phyloP scores from a whole-genome alignment of 2,888 invertebrate genomes.

The Corbicula japonica region DNA sequence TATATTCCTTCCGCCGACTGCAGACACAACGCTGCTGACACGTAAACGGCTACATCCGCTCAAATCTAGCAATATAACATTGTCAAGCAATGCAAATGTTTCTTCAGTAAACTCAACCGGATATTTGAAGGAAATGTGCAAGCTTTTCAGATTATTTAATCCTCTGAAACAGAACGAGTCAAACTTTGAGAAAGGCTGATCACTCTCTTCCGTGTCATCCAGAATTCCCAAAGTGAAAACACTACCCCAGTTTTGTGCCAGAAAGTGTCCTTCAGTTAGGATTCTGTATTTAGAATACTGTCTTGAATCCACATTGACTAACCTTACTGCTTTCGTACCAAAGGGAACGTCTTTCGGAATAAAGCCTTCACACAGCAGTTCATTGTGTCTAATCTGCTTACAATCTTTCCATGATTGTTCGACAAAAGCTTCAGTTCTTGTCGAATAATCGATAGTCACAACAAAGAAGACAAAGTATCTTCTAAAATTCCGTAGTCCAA shows the following conservation, averaged over 20 bases:
- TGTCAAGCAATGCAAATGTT: neutral
- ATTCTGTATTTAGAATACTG: neutral
- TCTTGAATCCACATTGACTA: neutral
- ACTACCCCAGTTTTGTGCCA: neutral
- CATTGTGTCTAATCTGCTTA: no score
- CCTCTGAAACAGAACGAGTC: conserved; percentile 14
- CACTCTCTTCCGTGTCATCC: neutral
- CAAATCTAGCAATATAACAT: conserved; percentile 20
- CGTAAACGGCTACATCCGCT: conserved; percentile 1
- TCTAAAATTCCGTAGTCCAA: no score
- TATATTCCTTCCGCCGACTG: neutral
- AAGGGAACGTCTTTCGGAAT: conserved; percentile 8
- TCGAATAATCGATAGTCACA: no score
- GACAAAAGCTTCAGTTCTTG: no score
- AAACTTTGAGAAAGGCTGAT: neutral
- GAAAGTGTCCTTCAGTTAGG: conserved; percentile 3
- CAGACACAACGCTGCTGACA: neutral
- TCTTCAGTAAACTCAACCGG: neutral
- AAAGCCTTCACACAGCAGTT: neutral
- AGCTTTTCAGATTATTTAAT: conserved; percentile 8
- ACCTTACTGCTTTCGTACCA: neutral
- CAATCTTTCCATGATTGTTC: no score
- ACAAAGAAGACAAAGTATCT: no score
- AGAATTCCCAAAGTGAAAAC: neutral
- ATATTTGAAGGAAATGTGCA: conserved; percentile 3